Conservation (phyloP, 2,797 vertebrate genomes). For the Aotus griseimembra region DNA sequence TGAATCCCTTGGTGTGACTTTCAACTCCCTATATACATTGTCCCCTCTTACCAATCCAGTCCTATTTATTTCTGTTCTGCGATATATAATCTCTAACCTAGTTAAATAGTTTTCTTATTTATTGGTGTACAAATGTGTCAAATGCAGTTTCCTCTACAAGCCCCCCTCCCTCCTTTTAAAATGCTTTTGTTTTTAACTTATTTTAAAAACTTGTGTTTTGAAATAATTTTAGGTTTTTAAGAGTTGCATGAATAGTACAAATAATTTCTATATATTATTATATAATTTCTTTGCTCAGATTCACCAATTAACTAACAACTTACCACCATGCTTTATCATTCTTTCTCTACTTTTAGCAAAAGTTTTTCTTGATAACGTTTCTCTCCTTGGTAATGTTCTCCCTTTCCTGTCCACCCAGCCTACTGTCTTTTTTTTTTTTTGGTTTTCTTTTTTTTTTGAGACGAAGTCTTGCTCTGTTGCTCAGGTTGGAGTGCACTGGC, state of each 20-base stretch:
- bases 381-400: not conserved
- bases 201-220: conserved; percentile 36
- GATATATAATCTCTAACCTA: not conserved
- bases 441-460: no score
- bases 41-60: not conserved
- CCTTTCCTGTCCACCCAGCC: not conserved
- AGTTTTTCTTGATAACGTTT: conserved; percentile 2
- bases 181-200: conserved; percentile 25
- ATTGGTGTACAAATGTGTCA: not conserved
- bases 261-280: not conserved
- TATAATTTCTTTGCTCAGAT: not conserved
- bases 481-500: no score
- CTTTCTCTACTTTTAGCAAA: not conserved
- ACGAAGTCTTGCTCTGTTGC: no score
- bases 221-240: conserved; percentile 41
- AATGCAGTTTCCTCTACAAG: not conserved
- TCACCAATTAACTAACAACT: not conserved
- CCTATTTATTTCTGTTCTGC: not conserved
- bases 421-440: not conserved
- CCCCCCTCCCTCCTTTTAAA: not conserved
- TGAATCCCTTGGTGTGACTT: conserved; percentile 53
- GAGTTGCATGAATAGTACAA: not conserved
- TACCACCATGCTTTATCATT: not conserved
- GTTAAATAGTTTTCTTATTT: not conserved
- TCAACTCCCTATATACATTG: not conserved